phyloP scores from a whole-genome alignment of 2,113 vertebrate species.

The Chaetorhynchus papuensis region DNA sequence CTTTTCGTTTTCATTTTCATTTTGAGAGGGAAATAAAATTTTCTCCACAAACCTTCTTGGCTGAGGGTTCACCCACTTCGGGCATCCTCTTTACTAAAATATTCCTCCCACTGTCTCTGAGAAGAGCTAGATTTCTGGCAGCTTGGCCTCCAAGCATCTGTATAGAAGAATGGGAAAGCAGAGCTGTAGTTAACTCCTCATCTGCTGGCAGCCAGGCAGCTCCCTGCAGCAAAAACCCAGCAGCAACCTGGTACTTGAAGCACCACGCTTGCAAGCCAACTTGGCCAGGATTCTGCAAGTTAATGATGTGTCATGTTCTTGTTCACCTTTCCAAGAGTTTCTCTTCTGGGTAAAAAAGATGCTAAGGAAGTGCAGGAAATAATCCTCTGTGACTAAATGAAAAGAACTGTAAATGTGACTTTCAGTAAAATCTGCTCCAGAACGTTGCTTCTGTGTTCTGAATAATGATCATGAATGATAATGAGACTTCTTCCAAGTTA shows the following conservation, averaged over 20 bases:
- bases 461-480: neutral
- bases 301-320: fast-evolving
- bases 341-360: neutral
- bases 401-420: neutral
- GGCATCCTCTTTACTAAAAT: neutral
- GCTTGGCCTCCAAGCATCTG: neutral
- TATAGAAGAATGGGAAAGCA: neutral
- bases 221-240: neutral
- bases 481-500: neutral
- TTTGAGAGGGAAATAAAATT: neutral
- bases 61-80: neutral
- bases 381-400: neutral
- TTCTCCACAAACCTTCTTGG: neutral
- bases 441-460: neutral
- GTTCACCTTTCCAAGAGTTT: neutral
- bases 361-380: neutral
- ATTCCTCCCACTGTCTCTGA: neutral
- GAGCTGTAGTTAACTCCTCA: neutral
- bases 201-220: neutral
- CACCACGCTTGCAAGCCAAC: neutral
- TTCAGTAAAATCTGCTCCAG: neutral
- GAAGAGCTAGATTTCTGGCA: neutral
- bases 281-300: neutral
- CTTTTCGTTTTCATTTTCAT: neutral
- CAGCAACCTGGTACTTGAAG: neutral